A percentile compares a stretch with the other conserved stretches of the same genome.
Conservation (phyloP, 92 coral and sea anemone species). For the Diadumene lineata region DNA sequence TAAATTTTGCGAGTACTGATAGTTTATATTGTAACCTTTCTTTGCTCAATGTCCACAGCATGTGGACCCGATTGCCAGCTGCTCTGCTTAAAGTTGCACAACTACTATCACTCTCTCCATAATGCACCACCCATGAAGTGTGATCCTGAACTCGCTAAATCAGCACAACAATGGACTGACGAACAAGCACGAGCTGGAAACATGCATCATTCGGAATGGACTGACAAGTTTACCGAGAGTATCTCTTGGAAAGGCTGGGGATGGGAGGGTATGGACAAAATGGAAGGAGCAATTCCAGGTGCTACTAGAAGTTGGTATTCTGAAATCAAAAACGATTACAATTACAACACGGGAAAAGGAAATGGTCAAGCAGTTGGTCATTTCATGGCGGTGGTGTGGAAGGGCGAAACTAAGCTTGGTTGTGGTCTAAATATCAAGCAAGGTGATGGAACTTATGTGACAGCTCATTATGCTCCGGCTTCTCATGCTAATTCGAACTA, state of each 20-base stretch:
- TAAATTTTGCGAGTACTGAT: too few species aligned
- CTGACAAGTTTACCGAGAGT: slow-evolving; percentile 69
- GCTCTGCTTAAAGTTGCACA: slow-evolving; percentile 69
- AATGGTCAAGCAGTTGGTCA: slow-evolving; percentile 58
- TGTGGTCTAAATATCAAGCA: slow-evolving; percentile 65
- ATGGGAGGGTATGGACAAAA: slow-evolving; percentile 65
- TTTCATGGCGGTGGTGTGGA: slow-evolving; percentile 76
- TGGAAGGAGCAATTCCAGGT: slow-evolving; percentile 72
- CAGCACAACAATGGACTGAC: slow-evolving; percentile 78
- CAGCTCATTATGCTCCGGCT: slow-evolving; percentile 76
- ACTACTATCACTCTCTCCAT: slow-evolving; percentile 74
- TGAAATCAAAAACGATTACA: slow-evolving; percentile 70
- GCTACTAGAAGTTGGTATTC: slow-evolving; percentile 81
- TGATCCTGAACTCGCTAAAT: slow-evolving; percentile 79
- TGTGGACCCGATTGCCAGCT: slow-evolving; percentile 80
- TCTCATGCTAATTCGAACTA: slow-evolving; percentile 39
- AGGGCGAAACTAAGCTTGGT: slow-evolving; percentile 55
- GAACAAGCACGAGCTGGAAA: slow-evolving; percentile 44
- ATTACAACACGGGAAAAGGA: slow-evolving; percentile 63
- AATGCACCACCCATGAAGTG: slow-evolving; percentile 68
- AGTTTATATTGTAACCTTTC: neutral
- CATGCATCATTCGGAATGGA: slow-evolving; percentile 70
- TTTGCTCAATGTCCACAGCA: slow-evolving; percentile 18
- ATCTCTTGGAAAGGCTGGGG: slow-evolving; percentile 86
- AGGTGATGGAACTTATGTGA: slow-evolving; percentile 60